These are phyloP conservation scores for Micromesistius poutassou DNA, from an alignment of 2,797 vertebrate genomes.

Conservation along the genomic window DNA sequence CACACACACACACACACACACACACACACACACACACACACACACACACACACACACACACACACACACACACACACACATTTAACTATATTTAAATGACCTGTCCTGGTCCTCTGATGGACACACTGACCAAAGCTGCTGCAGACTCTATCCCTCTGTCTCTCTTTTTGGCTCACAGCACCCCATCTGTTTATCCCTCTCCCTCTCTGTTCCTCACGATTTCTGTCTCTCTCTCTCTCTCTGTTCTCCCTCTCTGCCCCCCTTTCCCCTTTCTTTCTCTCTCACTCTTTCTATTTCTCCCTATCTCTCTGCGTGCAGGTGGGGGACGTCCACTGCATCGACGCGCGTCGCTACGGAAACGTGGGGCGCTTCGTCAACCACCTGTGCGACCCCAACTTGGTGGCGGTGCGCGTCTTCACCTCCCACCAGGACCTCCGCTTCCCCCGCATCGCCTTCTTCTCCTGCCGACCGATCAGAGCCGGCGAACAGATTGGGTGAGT, in stretches of 20 bases:
- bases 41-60: not conserved
- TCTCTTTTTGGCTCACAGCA: too few relatives aligned
- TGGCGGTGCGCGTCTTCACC: conserved; percentile 91
- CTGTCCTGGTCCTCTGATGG: not conserved
- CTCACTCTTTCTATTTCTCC: not conserved
- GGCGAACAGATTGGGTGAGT: conserved; percentile 93
- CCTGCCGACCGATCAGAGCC: conserved; percentile 79
- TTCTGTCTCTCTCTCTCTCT: not conserved
- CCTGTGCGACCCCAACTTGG: conserved; percentile 92
- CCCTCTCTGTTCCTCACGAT: not conserved
- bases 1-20: not conserved
- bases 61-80: not conserved
- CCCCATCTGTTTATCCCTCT: too few relatives aligned
- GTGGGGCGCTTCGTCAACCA: conserved; percentile 97
- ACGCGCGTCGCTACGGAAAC: conserved; percentile 91
- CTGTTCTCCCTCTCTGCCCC: not conserved
- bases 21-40: not conserved
- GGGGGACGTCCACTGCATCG: conserved; percentile 90
- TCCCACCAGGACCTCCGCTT: conserved; percentile 95
- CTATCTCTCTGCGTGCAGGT: conserved; percentile 68
- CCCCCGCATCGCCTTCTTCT: conserved; percentile 91
- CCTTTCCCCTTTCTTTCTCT: not conserved
- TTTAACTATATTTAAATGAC: not conserved
- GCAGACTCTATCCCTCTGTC: not conserved
- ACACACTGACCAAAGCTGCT: not conserved